Evolutionary conservation across 2,113 vertebrate species (phyloP), one percentile per base, ranked within the genome.

Genomic region (Corythornis cristatus): DNA sequence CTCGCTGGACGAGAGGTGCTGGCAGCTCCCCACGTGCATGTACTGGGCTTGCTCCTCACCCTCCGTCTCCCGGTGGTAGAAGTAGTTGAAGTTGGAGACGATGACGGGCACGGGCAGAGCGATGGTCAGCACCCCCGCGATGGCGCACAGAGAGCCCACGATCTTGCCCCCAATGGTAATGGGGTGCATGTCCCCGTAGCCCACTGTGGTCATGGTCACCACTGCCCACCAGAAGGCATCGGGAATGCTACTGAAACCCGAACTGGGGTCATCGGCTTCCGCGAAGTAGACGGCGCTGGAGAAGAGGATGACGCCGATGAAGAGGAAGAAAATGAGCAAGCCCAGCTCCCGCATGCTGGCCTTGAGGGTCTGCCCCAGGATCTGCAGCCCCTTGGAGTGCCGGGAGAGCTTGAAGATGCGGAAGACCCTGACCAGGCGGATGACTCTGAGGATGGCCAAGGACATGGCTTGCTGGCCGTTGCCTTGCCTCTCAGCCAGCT

Each of bases 201-300:
- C 99, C 53, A 99, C 99, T 0, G 99, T 99, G 48, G 99, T 99
- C 99, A 99, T 99, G 97, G 99, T 99, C 31, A 99, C 99, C 91
- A 99, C 99, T 4, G 99, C 99, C 99, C 99, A 99, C 99, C 99
- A 99, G 97, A 99, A 99, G 15, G 99, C 99, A 29, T 99, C 99
- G 0, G 99, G 99, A 93, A 99, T 99, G 96, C 99, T 99, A 88
- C 91, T 99, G 95, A 99, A 99, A 19, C 99, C 98, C 3, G 99
- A 99, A 11, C 98, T 98, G 48, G 99, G 99, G 97, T 99, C 99
- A 23, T 99, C 99, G 0, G 99, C 99, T 61, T 99, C 99, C 0
- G 99, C 99, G 5, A 99, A 99, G 97, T 99, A 99, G 88, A 99
- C 98, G 0, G 99, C 99, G 6, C 99, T 99, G 95, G 99, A 99